A percentile compares a stretch with the other conserved stretches of the same genome.
Evolutionary conservation across 1,140 invertebrate species (phyloP).

Genomic region (Cydia splendana): DNA sequence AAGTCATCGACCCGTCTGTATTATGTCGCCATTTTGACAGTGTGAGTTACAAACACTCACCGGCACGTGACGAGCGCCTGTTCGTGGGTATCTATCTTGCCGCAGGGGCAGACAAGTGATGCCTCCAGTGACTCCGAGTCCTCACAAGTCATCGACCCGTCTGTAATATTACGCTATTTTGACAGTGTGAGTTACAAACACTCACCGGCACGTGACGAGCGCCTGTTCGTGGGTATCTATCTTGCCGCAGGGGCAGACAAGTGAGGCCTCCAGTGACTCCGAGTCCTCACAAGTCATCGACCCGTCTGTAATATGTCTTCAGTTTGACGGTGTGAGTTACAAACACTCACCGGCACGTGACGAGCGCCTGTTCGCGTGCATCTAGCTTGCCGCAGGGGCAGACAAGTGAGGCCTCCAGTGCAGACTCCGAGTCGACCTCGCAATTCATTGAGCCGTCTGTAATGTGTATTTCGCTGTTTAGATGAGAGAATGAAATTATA

Average conservation of each 20-base stretch:
- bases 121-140: too few species aligned
- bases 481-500: not conserved
- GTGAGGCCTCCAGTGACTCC: too few species aligned
- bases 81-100: too few species aligned
- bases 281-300: too few species aligned
- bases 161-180: slow-evolving; percentile 14
- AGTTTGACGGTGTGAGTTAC: slow-evolving; percentile 37
- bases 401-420: not conserved
- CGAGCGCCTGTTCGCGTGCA: not conserved
- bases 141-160: too few species aligned
- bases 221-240: too few species aligned
- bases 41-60: too few species aligned
- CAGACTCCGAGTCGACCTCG: not conserved
- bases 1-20: too few species aligned
- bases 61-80: too few species aligned
- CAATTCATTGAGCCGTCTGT: not conserved
- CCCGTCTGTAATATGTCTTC: slow-evolving; percentile 5
- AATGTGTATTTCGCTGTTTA: not conserved
- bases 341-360: slow-evolving; percentile 43
- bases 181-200: slow-evolving; percentile 37
- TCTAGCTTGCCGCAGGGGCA: not conserved
- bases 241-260: too few species aligned
- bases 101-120: too few species aligned
- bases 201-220: not conserved
- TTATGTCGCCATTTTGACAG: too few species aligned